These are phyloP conservation scores for Oegoconia quadripuncta DNA, from an alignment of 2,888 invertebrate species.

Conservation along the genomic window DNA sequence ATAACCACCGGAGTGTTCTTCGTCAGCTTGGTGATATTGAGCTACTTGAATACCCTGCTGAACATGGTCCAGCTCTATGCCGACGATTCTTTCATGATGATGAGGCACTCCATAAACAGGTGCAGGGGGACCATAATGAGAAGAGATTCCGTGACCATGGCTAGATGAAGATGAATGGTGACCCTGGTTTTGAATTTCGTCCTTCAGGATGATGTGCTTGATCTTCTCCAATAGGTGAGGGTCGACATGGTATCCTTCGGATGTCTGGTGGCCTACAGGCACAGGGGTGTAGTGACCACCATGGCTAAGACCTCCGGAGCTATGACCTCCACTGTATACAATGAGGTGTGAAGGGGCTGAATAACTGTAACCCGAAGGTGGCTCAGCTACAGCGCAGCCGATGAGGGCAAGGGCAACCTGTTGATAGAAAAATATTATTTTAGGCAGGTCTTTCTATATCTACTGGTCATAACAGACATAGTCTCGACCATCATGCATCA, in stretches of 20 bases:
- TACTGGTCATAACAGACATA: no score
- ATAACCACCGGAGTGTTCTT: conserved; percentile 58
- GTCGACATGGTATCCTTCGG: conserved; percentile 90
- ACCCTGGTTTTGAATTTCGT: conserved; percentile 82
- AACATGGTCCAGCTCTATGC: conserved; percentile 90
- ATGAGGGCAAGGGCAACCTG: conserved; percentile 86
- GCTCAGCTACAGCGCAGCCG: conserved; percentile 87
- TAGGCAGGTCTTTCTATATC: no score
- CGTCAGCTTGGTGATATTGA: conserved; percentile 87
- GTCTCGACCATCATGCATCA: no score
- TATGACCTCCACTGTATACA: conserved; percentile 83
- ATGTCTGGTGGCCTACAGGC: conserved; percentile 87
- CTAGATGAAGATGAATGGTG: conserved; percentile 75
- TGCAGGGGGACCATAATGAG: conserved; percentile 84
- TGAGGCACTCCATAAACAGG: conserved; percentile 83
- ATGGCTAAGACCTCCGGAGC: conserved; percentile 68
- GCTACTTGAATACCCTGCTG: conserved; percentile 93
- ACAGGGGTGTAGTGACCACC: conserved; percentile 88
- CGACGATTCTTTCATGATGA: conserved; percentile 84
- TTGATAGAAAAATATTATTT: conserved; percentile 20
- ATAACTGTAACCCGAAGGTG: conserved; percentile 84
- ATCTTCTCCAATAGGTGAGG: conserved; percentile 89
- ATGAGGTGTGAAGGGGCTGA: conserved; percentile 71
- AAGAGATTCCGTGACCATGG: conserved; percentile 78
- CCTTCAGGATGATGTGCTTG: conserved; percentile 89